Evolutionary conservation across 2,888 invertebrate species (phyloP), one percentile per base, ranked within the genome.

Genomic region (Terebella lapidaria): DNA sequence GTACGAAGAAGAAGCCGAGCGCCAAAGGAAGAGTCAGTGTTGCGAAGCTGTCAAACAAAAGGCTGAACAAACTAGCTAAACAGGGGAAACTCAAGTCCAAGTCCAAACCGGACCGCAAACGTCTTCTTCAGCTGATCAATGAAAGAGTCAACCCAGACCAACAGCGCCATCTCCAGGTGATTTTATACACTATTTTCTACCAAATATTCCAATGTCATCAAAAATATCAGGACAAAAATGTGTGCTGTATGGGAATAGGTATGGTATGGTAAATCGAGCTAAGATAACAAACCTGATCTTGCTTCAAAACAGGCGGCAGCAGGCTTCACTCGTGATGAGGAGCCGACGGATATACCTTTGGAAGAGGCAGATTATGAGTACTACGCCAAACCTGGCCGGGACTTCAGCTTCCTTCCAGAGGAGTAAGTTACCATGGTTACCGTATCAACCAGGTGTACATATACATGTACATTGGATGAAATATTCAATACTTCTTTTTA

Each of bases 301-400:
- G 24, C 22, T 18, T 25, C 35, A 54, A 25, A 30, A 3, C 46
- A 26, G 53, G 49, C 29, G 49, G 30, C 29, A 4, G 29, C n/a
- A n/a, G n/a, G n/a, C n/a, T n/a, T n/a, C n/a, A n/a, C n/a, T n/a
- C n/a, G n/a, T n/a, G n/a, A n/a, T n/a, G n/a, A 62, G 35, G 61
- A 57, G 20, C 60, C 56, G 18, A 61, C 61, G 22, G 69, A 72
- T 46, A 65, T 63, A 52, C 69, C 63, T 18, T 29, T 70, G 27
- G 63, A 70, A 29, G 68, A 68, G 56, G 70, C 70, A 18, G 72
- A 73, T 57, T 63, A 68, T 46, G 65, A 70, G 35, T 73, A 67
- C 62, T 72, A 66, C 56, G 61, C 61, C n/a, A 62, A 56, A 2
- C 57, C 64, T 26, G 68, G 60, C n/a, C 30, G 67, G 35, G 60